Evolutionary conservation across 2,113 vertebrate genomes (phyloP), one percentile per base, ranked within the genome.

Genomic region (Muntiacus muntjak): DNA sequence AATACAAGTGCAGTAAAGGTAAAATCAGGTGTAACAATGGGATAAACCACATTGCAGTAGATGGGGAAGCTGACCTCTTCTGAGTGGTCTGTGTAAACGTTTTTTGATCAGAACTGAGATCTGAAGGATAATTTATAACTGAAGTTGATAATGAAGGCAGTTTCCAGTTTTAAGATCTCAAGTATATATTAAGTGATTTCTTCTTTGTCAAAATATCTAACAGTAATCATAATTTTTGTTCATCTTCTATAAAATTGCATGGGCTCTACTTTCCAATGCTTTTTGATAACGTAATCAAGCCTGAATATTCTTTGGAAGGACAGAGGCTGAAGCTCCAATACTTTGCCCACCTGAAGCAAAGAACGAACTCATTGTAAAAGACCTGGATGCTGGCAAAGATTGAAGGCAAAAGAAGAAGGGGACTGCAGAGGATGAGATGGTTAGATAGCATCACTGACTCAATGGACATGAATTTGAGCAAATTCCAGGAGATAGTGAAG

Each of bases 171-270:
- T n/a, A 25, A 97, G 89, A 30, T 95, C 64, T 98, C 94, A 94
- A 62, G 97, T 97, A 96, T 97, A 95, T 91, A 97, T 97, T 97
- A 93, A 91, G 89, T 98, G 98, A 96, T 96, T 98, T 98, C 91
- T 96, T 93, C 54, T 97, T 97, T 98, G 92, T 98, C 96, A 93
- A 87, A 97, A 92, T 96, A 90, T 91, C 62, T 94, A 97, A 91
- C 97, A 98, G 97, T 89, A 97, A 96, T 95, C 43, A 7, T 98
- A 94, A 84, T 98, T 98, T 98, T 98, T 93, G 97, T 85, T 87
- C 26, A 91, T 19, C 43, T 90, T 30, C 43, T 87, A 33, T 98
- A 94, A 94, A 98, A 98, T 95, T 98, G 91, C 95, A 97, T 36
- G 95, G 93, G 95, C 96, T 94, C 92, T 98, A 64, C 98, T 95